Evolutionary conservation across 2,113 vertebrate species (phyloP).

Genomic region (Pimephales promelas): DNA sequence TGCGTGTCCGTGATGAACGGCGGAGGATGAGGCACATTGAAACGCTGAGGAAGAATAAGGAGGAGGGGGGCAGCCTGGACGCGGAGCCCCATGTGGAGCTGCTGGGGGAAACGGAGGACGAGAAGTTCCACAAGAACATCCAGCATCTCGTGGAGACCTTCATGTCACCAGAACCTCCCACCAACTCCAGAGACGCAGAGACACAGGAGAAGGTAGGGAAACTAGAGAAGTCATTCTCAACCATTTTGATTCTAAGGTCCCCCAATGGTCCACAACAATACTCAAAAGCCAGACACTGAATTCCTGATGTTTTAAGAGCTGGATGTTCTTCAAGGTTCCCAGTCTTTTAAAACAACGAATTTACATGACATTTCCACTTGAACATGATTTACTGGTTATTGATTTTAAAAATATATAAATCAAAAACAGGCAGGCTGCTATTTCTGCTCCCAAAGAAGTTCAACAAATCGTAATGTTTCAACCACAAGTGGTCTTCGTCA

Average conservation of each 20-base stretch:
- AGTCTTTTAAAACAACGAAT: background rate
- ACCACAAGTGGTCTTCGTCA: too few relatives aligned
- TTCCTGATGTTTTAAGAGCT: background rate
- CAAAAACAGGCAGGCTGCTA: too few relatives aligned
- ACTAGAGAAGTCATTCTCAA: background rate
- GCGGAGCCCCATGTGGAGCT: conserved; percentile 55
- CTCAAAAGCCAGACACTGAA: background rate
- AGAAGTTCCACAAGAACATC: background rate
- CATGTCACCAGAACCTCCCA: background rate
- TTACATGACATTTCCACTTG: too few relatives aligned
- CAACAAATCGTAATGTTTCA: too few relatives aligned
- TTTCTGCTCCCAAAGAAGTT: too few relatives aligned
- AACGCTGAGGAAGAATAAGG: conserved; percentile 67
- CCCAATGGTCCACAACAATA: background rate
- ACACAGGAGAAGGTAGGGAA: conserved; percentile 4
- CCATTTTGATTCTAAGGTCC: background rate
- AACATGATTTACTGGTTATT: too few relatives aligned
- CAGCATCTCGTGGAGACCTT: background rate
- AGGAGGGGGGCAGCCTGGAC: conserved; percentile 46
- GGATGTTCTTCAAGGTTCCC: background rate
- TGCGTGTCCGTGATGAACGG: conserved; percentile 73
- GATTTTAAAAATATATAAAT: too few relatives aligned
- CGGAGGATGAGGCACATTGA: conserved; percentile 70
- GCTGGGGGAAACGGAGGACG: conserved; percentile 59
- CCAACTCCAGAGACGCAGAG: background rate